Evolutionary conservation across 1,140 invertebrate genomes (phyloP).

Genomic region (Drosophila asahinai): DNA sequence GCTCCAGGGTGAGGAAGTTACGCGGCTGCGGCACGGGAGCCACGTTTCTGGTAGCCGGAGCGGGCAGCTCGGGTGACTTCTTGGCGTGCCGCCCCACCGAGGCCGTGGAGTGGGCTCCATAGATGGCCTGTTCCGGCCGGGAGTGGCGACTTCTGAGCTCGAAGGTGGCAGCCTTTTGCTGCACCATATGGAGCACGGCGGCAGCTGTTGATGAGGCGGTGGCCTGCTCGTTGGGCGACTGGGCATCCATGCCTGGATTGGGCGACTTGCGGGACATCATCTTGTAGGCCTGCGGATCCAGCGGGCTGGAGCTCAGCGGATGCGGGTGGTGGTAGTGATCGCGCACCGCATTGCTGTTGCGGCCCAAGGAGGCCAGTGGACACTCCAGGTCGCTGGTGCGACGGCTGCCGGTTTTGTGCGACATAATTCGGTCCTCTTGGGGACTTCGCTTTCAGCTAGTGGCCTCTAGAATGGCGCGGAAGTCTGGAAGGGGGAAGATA

Average conservation of each 20-base stretch:
- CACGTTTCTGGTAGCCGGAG: conserved; percentile 52
- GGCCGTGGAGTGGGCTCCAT: conserved; percentile 62
- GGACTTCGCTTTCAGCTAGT: conserved; percentile 11
- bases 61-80: conserved; percentile 56
- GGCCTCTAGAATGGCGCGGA: conserved; percentile 25
- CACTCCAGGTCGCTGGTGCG: conserved; percentile 85
- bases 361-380: conserved; percentile 87
- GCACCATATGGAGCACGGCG: conserved; percentile 71
- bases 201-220: conserved; percentile 44
- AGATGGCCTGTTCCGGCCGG: conserved; percentile 49
- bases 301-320: conserved; percentile 85
- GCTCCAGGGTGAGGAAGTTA: conserved; percentile 75
- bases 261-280: conserved; percentile 85
- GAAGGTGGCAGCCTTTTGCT: conserved; percentile 84
- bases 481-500: conserved; percentile 29
- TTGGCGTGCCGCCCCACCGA: conserved; percentile 58
- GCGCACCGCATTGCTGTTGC: conserved; percentile 85
- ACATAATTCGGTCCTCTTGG: conserved; percentile 53
- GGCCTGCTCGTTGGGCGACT: conserved; percentile 45
- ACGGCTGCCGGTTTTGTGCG: conserved; percentile 75
- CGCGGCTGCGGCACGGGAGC: conserved; percentile 66
- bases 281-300: conserved; percentile 85
- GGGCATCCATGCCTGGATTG: conserved; percentile 63
- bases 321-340: conserved; percentile 84
- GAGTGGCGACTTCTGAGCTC: conserved; percentile 74